These are phyloP conservation scores for Sisor rabdophorus DNA, from an alignment of 2,113 vertebrate species.

Conservation along the genomic window DNA sequence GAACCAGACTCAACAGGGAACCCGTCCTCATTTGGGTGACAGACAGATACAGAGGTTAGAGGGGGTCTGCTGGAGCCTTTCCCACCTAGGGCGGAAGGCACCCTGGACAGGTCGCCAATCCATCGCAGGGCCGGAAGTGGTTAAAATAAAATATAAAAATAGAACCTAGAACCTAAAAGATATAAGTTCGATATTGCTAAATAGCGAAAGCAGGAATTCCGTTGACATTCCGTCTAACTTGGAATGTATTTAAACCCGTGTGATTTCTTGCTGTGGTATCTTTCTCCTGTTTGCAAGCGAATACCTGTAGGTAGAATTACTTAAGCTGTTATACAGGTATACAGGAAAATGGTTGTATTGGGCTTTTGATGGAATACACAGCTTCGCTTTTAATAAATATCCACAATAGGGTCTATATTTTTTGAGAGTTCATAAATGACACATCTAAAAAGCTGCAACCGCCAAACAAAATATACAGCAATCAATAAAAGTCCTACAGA, in stretches of 20 bases:
- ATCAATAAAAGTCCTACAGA: not conserved
- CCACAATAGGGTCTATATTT: not conserved
- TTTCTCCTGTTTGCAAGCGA: conserved; percentile 10
- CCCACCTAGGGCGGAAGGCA: too few species aligned
- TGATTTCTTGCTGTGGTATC: conserved; percentile 58
- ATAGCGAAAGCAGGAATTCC: conserved; percentile 60
- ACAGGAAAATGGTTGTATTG: not conserved
- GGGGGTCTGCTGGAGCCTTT: too few species aligned
- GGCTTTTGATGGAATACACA: conserved; percentile 21
- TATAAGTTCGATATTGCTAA: conserved; percentile 67
- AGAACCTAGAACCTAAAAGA: conserved; percentile 64
- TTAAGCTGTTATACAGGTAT: conserved; percentile 6
- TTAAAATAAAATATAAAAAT: too few species aligned
- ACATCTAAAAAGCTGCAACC: not conserved
- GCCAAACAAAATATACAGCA: not conserved
- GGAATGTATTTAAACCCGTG: conserved; percentile 53
- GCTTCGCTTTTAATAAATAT: not conserved
- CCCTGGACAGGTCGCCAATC: too few species aligned
- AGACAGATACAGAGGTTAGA: too few species aligned
- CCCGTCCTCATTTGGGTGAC: too few species aligned
- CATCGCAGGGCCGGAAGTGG: too few species aligned
- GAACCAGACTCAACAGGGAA: too few species aligned
- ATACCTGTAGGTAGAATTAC: conserved; percentile 31
- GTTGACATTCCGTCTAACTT: conserved; percentile 60
- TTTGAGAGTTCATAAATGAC: not conserved